Percentiles rank a stretch among this genome's conserved stretches.
These are phyloP conservation scores for Nymphalis io DNA, from an alignment of 1,140 invertebrate species.

Conservation along the genomic window DNA sequence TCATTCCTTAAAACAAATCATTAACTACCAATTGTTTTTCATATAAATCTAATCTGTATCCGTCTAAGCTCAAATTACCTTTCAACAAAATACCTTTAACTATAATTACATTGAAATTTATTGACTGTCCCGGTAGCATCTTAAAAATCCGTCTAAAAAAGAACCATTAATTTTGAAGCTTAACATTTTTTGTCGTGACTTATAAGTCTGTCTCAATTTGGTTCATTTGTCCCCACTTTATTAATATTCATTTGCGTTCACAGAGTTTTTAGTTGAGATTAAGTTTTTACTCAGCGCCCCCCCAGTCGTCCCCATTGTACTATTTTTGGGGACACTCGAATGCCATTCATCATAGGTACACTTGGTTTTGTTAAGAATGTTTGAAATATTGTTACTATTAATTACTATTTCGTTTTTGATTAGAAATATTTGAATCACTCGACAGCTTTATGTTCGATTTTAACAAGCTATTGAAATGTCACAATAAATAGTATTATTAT, in stretches of 20 bases:
- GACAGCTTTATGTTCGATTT: conserved; percentile 26
- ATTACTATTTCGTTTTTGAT: conserved; percentile 45
- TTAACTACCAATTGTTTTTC: conserved; percentile 48
- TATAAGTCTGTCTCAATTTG: conserved; percentile 58
- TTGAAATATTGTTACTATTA: conserved; percentile 63
- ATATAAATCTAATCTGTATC: conserved; percentile 57
- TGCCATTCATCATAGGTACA: conserved; percentile 55
- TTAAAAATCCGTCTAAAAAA: conserved; percentile 52
- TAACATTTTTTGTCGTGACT: conserved; percentile 58
- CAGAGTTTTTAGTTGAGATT: conserved; percentile 59
- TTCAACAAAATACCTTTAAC: conserved; percentile 68
- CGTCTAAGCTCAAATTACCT: conserved; percentile 67
- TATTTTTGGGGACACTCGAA: conserved; percentile 57
- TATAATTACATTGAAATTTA: conserved; percentile 72
- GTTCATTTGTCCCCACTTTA: conserved; percentile 62
- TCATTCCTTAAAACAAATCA: conserved; percentile 27
- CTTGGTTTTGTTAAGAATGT: conserved; percentile 47
- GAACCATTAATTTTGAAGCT: conserved; percentile 51
- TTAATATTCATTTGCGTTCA: conserved; percentile 67
- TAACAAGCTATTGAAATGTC: conserved; percentile 31
- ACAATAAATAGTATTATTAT: conserved; percentile 14
- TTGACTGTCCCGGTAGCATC: conserved; percentile 54
- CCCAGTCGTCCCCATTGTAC: conserved; percentile 47
- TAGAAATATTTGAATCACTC: conserved; percentile 46
- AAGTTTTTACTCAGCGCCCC: conserved; percentile 44